A percentile compares a stretch with the other conserved stretches of the same genome.
phyloP scores from a whole-genome alignment of 92 coral and sea anemone genomes.

The Palythoa grandiflora region DNA sequence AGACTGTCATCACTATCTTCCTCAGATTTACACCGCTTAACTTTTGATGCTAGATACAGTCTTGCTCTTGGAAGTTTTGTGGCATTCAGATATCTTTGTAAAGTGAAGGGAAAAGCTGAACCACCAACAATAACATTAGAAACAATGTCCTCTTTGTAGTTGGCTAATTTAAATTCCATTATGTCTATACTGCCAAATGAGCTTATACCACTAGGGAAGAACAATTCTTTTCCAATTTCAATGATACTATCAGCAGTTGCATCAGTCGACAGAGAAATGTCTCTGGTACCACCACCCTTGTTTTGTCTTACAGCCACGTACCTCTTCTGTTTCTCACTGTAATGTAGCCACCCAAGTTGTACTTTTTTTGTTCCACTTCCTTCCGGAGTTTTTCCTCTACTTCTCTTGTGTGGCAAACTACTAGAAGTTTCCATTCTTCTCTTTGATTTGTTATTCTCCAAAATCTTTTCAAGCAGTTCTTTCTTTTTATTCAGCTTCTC shows the following conservation, averaged over 20 bases:
- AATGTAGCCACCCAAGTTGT: not conserved
- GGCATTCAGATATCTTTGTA: conserved; percentile 52
- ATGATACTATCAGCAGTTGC: not conserved
- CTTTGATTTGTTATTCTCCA: conserved; percentile 53
- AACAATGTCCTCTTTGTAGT: conserved; percentile 52
- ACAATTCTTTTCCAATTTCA: conserved; percentile 32
- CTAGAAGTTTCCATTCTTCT: conserved; percentile 42
- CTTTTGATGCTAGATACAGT: conserved; percentile 53
- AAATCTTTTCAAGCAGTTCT: conserved; percentile 45
- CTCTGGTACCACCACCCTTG: conserved; percentile 12
- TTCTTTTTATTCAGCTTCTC: conserved; percentile 51
- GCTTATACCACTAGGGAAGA: conserved; percentile 16
- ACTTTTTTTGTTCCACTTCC: not conserved
- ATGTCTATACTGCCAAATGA: conserved; percentile 14
- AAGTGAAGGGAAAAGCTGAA: conserved; percentile 40
- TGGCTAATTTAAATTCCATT: conserved; percentile 54
- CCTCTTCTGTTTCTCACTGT: not conserved
- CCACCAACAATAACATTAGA: conserved; percentile 16
- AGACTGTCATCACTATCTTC: conserved; percentile 56
- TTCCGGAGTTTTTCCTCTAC: conserved; percentile 2
- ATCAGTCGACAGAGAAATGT: not conserved
- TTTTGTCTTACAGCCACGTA: not conserved
- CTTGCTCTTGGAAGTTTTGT: conserved; percentile 61
- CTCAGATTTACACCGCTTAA: conserved; percentile 33
- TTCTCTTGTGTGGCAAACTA: conserved; percentile 20